Percentiles rank a stretch among this genome's conserved stretches.
Evolutionary conservation across 2,888 invertebrate genomes (phyloP).

Genomic region (Poecilus cupreus): DNA sequence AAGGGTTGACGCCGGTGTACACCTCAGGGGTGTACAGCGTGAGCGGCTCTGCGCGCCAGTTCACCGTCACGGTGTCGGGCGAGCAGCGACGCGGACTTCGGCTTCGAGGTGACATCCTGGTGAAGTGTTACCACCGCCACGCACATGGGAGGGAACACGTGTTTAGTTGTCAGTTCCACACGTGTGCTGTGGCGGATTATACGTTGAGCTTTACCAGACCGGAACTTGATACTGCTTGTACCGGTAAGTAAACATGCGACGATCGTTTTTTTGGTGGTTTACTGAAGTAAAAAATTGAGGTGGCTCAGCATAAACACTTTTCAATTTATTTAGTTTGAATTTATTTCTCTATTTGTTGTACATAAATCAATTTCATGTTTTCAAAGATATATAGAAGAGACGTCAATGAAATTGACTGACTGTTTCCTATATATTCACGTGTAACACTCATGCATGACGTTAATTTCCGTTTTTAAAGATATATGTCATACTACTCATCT

Average conservation of each 20-base stretch:
- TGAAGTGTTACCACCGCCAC: constrained; percentile 90
- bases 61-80: constrained; percentile 82
- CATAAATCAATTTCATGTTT: too few species aligned
- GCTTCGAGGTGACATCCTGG: constrained; percentile 90
- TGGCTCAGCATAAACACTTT: not conserved
- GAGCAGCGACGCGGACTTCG: constrained; percentile 81
- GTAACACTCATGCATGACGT: too few species aligned
- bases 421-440: too few species aligned
- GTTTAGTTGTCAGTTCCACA: constrained; percentile 94
- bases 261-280: not conserved
- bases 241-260: constrained; percentile 75
- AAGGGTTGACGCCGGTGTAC: constrained; percentile 91
- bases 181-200: constrained; percentile 91
- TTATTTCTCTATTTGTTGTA: too few species aligned
- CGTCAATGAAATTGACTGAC: too few species aligned
- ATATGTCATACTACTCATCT: too few species aligned
- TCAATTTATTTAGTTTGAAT: too few species aligned
- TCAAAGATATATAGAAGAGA: too few species aligned
- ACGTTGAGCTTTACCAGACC: constrained; percentile 89
- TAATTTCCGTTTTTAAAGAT: too few species aligned
- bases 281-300: not conserved
- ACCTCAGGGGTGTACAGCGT: constrained; percentile 87
- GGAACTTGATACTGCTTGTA: constrained; percentile 90
- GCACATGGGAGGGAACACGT: constrained; percentile 79
- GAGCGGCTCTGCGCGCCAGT: constrained; percentile 79